These are phyloP conservation scores for Torymus texanus DNA, from an alignment of 2,888 invertebrate species.

Conservation along the genomic window DNA sequence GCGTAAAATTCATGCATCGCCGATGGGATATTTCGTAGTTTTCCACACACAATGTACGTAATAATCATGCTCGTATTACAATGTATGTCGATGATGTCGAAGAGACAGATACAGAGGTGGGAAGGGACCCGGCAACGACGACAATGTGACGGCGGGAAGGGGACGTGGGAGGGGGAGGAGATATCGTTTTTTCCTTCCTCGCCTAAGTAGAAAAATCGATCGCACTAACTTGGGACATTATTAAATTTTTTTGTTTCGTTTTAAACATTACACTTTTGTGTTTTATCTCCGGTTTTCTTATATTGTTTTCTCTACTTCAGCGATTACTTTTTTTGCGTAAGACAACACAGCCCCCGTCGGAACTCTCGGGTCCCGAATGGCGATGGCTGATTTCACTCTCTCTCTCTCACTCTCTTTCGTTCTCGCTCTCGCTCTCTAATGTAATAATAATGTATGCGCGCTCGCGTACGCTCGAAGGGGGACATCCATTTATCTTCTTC, in stretches of 20 bases:
- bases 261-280: conserved; percentile 45
- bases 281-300: conserved; percentile 30
- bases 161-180: not conserved
- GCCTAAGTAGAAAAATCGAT: conserved; percentile 59
- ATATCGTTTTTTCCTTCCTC: conserved; percentile 23
- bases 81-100: conserved; percentile 43
- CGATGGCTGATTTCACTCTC: conserved; percentile 16
- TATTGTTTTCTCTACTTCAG: conserved; percentile 44
- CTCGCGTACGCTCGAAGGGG: conserved; percentile 28
- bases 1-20: conserved; percentile 52
- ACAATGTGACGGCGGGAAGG: not conserved
- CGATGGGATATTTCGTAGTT: conserved; percentile 30
- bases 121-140: conserved; percentile 6
- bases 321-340: conserved; percentile 43
- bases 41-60: conserved; percentile 38
- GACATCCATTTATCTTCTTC: conserved; percentile 32
- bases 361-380: conserved; percentile 5
- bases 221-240: conserved; percentile 71
- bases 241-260: conserved; percentile 56
- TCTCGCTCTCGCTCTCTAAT: conserved; percentile 11
- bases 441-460: conserved; percentile 38
- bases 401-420: not conserved
- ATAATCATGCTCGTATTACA: conserved; percentile 41
- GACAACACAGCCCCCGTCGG: conserved; percentile 11
- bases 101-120: conserved; percentile 15